Conservation (phyloP, 35 echinoderm and acorn worm species). For the Strongylocentrotus purpuratus region DNA sequence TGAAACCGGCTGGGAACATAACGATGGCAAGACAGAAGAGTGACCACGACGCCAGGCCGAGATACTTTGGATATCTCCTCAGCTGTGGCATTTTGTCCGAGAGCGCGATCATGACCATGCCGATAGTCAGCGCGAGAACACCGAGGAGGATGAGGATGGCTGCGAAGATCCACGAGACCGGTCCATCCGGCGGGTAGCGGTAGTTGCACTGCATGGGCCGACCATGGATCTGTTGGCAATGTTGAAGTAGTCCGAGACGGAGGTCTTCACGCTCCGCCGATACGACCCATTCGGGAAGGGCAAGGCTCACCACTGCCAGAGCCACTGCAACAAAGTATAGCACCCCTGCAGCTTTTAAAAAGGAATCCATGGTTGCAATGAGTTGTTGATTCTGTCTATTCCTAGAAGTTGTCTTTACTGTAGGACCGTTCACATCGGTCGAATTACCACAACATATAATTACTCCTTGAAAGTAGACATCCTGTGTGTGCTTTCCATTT, state of each 20-base stretch:
- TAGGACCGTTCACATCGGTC: not conserved
- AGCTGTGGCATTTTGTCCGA: constrained; percentile 74
- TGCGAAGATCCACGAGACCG: constrained; percentile 81
- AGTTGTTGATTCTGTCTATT: not conserved
- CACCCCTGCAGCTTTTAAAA: constrained; percentile 80
- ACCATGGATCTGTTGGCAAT: constrained; percentile 89
- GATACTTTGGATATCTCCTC: constrained; percentile 86
- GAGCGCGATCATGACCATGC: constrained; percentile 73
- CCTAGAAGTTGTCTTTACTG: not conserved
- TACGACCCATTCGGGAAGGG: constrained; percentile 87
- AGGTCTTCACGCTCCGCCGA: constrained; percentile 71
- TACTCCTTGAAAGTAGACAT: not conserved
- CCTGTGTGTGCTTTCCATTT: not conserved
- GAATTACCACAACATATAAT: not conserved
- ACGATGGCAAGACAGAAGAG: constrained; percentile 94
- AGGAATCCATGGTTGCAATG: constrained; percentile 83
- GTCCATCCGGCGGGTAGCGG: constrained; percentile 62
- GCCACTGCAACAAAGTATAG: constrained; percentile 75
- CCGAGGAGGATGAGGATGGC: constrained; percentile 78
- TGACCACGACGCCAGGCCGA: constrained; percentile 79
- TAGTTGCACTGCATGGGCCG: constrained; percentile 69
- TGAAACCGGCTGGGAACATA: constrained; percentile 89
- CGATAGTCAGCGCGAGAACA: constrained; percentile 67
- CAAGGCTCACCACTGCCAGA: constrained; percentile 72
- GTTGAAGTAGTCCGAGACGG: constrained; percentile 75